Evolutionary conservation across 1,140 invertebrate genomes (phyloP).

Genomic region (Drosophila pseudoananassae): DNA sequence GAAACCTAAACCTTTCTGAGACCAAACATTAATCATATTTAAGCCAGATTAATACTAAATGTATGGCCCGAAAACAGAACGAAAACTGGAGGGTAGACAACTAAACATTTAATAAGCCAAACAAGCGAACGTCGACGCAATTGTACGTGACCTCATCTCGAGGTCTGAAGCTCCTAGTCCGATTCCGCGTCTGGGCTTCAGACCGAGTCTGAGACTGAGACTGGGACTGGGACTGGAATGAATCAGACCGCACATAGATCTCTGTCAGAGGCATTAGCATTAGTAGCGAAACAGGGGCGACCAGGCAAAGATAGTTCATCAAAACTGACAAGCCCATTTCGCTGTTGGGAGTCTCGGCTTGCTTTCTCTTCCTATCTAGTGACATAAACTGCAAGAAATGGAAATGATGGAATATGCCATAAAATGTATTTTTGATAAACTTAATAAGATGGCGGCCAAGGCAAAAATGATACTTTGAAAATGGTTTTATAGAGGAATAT

Average conservation of each 20-base stretch:
- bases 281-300: slow-evolving; percentile 50
- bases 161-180: slow-evolving; percentile 6
- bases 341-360: slow-evolving; percentile 37
- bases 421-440: not conserved
- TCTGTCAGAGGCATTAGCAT: slow-evolving; percentile 74
- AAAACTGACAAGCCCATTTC: slow-evolving; percentile 79
- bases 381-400: not conserved
- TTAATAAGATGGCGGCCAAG: not conserved
- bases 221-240: slow-evolving; percentile 47
- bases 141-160: slow-evolving; percentile 69
- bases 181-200: not conserved
- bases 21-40: slow-evolving; percentile 71
- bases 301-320: slow-evolving; percentile 74
- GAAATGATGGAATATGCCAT: not conserved
- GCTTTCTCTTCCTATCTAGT: slow-evolving; percentile 4
- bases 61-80: slow-evolving; percentile 31
- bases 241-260: slow-evolving; percentile 79
- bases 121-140: slow-evolving; percentile 61
- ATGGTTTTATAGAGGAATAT: not conserved
- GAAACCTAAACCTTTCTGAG: slow-evolving; percentile 25
- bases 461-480: not conserved
- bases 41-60: slow-evolving; percentile 74
- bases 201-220: slow-evolving; percentile 10
- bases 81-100: slow-evolving; percentile 41
- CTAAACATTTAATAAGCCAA: slow-evolving; percentile 77